A percentile compares a stretch with the other conserved stretches of the same genome.
phyloP scores from a whole-genome alignment of 2,888 invertebrate species.

The Eremobia ochroleuca region DNA sequence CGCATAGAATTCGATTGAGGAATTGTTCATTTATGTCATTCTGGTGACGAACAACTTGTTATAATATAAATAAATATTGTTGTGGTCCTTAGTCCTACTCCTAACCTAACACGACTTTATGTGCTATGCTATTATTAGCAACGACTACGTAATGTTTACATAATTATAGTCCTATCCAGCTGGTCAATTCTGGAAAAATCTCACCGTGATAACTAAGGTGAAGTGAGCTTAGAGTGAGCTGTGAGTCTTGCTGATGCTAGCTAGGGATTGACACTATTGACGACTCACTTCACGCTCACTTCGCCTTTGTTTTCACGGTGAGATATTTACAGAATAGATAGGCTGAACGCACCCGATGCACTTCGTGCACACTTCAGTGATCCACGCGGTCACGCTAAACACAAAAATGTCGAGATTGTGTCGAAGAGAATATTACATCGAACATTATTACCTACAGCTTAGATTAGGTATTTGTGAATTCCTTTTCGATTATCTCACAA shows the following conservation, averaged over 20 bases:
- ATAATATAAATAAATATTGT: slow-evolving; percentile 19
- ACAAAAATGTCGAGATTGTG: slow-evolving; percentile 6
- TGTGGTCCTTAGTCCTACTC: slow-evolving; percentile 13
- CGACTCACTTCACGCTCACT: too few relatives aligned
- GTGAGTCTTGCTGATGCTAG: too few relatives aligned
- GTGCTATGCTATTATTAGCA: slow-evolving; percentile 43
- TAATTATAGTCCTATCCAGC: slow-evolving; percentile 22
- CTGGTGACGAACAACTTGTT: not conserved
- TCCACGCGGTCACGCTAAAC: slow-evolving; percentile 2
- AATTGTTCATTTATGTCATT: not conserved
- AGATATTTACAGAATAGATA: too few relatives aligned
- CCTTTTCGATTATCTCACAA: slow-evolving; percentile 25
- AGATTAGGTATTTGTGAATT: slow-evolving; percentile 25
- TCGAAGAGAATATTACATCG: not conserved
- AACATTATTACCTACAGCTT: not conserved
- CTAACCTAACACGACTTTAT: slow-evolving; percentile 7
- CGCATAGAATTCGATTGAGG: not conserved
- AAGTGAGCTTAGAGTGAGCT: too few relatives aligned
- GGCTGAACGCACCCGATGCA: slow-evolving; percentile 12
- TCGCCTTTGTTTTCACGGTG: too few relatives aligned
- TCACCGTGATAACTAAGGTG: too few relatives aligned
- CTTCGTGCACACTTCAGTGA: slow-evolving; percentile 1
- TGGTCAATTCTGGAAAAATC: too few relatives aligned
- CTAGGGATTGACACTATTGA: too few relatives aligned
- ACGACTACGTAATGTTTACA: slow-evolving; percentile 34